Evolutionary conservation across 2,888 invertebrate species (phyloP), one percentile per base, ranked within the genome.

Genomic region (Ophion obscuratus): DNA sequence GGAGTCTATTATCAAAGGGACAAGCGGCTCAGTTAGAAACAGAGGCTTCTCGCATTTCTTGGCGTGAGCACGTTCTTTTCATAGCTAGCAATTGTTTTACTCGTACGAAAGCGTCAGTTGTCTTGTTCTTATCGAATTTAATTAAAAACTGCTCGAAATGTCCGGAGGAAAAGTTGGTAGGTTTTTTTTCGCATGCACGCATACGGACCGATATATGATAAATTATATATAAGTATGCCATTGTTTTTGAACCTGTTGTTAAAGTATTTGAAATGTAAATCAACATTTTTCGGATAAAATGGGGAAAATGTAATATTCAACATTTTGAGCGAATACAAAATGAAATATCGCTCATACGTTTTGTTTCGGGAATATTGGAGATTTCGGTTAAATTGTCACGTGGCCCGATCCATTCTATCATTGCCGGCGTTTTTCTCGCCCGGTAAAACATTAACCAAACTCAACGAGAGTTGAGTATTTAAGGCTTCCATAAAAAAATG

Each of bases 81-180:
- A 17, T 44, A 66, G 31, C 24, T 27, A 81, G 59, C 61, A 47
- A 62, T 76, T 66, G 6, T 53, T 17, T 27, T 17, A 62, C 61
- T 81, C 17, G 64, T 40, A 70, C 57, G 66, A 70, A 62, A 68
- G 71, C 61, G 53, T 53, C n/a, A 59, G 66, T 75, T 78, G 27
- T 62, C 47, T 61, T 20, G 44, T 24, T 59, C 31, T 53, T 14
- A 14, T 53, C 62, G 14, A 53, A 20, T 40, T 11, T 66, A 14
- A 81, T 73, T 66, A 76, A 20, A 67, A 57, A 44, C 17, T 47
- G 24, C 27, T n/a, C 57, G 81, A 67, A 70, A 92, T 92, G 92
- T 83, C 90, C 7, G 74, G 70, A 5, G 91, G 90, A 84, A 92
- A 91, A 83, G 82, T 92, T 78, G 92, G 92, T 92, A 62, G 89